Evolutionary conservation across 2,797 vertebrate genomes (phyloP), one percentile per base, ranked within the genome.

Genomic region (Onychomys arenicola): DNA sequence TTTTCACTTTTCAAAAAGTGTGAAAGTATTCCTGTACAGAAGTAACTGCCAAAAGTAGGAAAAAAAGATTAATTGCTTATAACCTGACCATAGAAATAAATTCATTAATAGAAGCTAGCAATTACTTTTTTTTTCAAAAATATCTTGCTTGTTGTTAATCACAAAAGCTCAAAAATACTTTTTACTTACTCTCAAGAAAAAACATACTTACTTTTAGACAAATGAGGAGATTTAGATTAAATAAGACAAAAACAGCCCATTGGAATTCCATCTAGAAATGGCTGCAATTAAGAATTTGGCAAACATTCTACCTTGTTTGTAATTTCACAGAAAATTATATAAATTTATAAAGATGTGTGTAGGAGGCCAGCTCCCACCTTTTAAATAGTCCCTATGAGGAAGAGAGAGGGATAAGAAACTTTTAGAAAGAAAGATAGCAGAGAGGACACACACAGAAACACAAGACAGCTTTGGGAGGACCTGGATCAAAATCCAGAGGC

Each of bases 1-100:
- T 95, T 83, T 96, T 91, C 34, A 75, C 69, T 90, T 95, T 97
- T 86, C 65, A 73, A 76, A 34, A 76, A 96, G 89, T 83, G 23
- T 83, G 88, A 94, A 93, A 95, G 82, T 49, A 67, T 95, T 84
- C 49, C 40, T 77, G 8, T 89, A 40, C 14, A 55, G 82, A 95
- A 96, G 40, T 83, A 95, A n/a, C 69, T 75, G n/a, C 90, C 10
- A 34, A 80, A 92, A 76, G 52, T 46, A 84, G 89, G 77, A 69
- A 37, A 65, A 83, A 93, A 46, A 10, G 84, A 52, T 71, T 91
- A 88, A 75, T 77, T 75, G 49, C 32, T 13, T 92, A 6, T 92
- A 85, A 80, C 78, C 25, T 29, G 69, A 67, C 69, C 49, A 86
- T 57, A 34, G 71, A 89, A 97, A 96, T 93, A 80, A 63, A 46